phyloP scores from a whole-genome alignment of 2,113 vertebrate genomes.

The Rhabdornis inornatus region DNA sequence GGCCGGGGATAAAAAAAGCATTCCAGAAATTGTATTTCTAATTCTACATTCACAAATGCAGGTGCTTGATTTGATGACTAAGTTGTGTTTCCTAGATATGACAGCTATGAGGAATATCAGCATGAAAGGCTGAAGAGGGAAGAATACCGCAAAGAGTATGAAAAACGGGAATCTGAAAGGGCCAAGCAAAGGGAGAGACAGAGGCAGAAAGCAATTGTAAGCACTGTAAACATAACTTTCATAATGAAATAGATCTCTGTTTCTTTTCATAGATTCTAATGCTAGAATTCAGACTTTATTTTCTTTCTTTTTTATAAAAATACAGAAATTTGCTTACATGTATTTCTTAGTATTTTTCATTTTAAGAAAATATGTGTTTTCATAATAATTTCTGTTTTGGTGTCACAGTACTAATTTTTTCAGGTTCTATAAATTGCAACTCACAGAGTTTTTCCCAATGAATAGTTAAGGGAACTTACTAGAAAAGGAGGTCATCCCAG shows the following conservation, averaged over 20 bases:
- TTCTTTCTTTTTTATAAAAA: neutral
- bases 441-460: neutral
- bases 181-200: constrained; percentile 92
- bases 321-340: neutral
- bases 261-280: neutral
- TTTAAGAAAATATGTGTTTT: neutral
- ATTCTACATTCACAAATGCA: neutral
- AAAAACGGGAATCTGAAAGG: constrained; percentile 92
- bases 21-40: neutral
- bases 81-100: constrained; percentile 83
- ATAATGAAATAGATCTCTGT: constrained; percentile 23
- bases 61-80: constrained; percentile 64
- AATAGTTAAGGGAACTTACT: neutral
- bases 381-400: neutral
- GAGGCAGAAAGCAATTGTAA: constrained; percentile 94
- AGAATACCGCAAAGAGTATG: constrained; percentile 88
- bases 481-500: neutral
- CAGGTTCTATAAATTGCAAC: neutral
- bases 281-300: neutral
- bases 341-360: neutral
- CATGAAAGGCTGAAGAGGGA: constrained; percentile 93
- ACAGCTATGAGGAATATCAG: constrained; percentile 98
- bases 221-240: constrained; percentile 59
- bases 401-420: neutral
- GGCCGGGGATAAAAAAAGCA: neutral